These are phyloP conservation scores for Cheilosia urbana DNA, from an alignment of 2,888 invertebrate species.

Conservation along the genomic window DNA sequence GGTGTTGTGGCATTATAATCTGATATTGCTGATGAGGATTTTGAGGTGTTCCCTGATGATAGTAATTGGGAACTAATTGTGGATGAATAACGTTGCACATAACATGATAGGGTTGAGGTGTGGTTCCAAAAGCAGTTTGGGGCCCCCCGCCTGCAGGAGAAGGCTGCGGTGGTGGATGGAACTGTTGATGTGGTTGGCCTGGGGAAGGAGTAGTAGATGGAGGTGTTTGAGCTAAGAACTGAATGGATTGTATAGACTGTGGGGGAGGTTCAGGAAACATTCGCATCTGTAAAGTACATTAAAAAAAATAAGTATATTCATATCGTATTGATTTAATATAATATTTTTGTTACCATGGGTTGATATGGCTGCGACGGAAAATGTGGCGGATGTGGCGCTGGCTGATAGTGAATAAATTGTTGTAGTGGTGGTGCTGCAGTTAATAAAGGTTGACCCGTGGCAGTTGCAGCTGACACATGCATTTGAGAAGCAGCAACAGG, in stretches of 20 bases:
- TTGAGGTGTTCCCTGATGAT: constrained; percentile 82
- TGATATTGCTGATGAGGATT: constrained; percentile 83
- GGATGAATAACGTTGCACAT: constrained; percentile 86
- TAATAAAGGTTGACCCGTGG: constrained; percentile 92
- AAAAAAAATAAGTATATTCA: constrained; percentile 11
- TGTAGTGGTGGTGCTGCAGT: constrained; percentile 92
- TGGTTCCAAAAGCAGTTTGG: constrained; percentile 83
- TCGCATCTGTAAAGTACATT: constrained; percentile 84
- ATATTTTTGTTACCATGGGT: constrained; percentile 83
- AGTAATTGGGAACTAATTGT: constrained; percentile 81
- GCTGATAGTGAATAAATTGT: constrained; percentile 87
- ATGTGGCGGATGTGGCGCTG: constrained; percentile 85
- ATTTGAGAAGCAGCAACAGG: constrained; percentile 88
- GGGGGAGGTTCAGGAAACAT: constrained; percentile 88
- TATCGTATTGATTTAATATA: background rate
- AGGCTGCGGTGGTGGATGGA: constrained; percentile 86
- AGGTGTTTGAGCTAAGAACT: constrained; percentile 85
- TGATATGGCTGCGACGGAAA: constrained; percentile 84
- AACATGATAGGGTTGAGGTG: constrained; percentile 85
- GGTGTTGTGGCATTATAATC: constrained; percentile 83
- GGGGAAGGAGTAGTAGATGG: constrained; percentile 86
- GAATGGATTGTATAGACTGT: constrained; percentile 85
- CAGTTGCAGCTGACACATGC: constrained; percentile 88
- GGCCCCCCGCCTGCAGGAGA: constrained; percentile 86
- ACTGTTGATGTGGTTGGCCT: constrained; percentile 86